Base-by-base conservation (phyloP, 2,888 invertebrate species). In the Chouioia cunea region DNA sequence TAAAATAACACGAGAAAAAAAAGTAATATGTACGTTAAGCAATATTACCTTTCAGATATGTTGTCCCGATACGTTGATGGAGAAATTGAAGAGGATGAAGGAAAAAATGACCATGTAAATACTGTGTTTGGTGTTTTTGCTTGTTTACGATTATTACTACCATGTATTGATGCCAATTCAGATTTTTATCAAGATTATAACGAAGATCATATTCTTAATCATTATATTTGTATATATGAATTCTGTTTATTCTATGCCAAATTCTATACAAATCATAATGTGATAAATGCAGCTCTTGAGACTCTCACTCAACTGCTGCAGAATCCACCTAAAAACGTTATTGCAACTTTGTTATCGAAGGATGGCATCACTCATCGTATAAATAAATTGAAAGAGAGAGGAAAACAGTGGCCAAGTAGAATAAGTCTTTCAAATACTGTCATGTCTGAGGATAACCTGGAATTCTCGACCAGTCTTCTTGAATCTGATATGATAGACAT, bases 251-350 rank as follows among this genome's bases (percentile, higher is more conserved):
- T 91, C 80, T 93, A 92, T 85, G 88, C 91, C 0, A 83, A 84
- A 68, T 87, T 88, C 27, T 91, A 92, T 77, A 86, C 87, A 8
- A 94, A 97, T 85, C 97, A 97, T 85, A 96, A 96, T 84, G 90
- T 96, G 70, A 91, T 95, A 77, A 96, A 96, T 81, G 92, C 95
- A 0, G 91, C 96, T 18, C 88, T 97, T 82, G 97, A 98, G 85
- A 80, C 86, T 78, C 81, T 91, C 23, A 87, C 87, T 53, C 89
- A 90, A 76, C 79, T 90, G 8, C 78, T 90, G 10, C 87, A 87
- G 74, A 84, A 85, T 64, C 87, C 89, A 12, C 87, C 88, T 4
- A 84, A 86, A 54, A 78, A 83, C 57, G 79, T 90, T 12, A 76
- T 87, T 22, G 75, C 81, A 2, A 75, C 86, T 27, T 81, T 90